Base-by-base conservation (phyloP, 1,140 invertebrate genomes). In the Callitettix versicolor region DNA sequence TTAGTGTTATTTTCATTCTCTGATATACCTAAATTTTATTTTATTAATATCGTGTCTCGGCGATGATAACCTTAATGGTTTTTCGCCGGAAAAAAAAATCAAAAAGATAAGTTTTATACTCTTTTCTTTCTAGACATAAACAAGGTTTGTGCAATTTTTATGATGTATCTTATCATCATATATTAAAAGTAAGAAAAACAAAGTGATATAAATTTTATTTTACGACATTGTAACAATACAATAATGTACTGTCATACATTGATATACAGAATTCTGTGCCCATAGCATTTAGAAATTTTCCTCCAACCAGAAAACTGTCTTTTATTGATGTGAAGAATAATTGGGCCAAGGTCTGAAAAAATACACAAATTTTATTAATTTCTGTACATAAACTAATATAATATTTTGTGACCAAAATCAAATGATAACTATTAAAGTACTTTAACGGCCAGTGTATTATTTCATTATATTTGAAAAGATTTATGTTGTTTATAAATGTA, bases 221-320 rank as follows among this genome's bases (percentile, higher is more conserved):
- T 4, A 30, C 9, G 9, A 30, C 26, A 30, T 3, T 30, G 26
- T 30, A 68, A 58, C 65, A 67, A 11, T 61, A 55, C 5, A 68
- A 57, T 34, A 65, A 40, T 17, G 59, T 61, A 20, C 58, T 63
- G 33, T 66, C 63, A 43, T 67, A 68, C n/a, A 64, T 41, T 9
- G 65, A 60, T 0, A 67, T 63, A 43, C 65, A 66, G 55, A 67
- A 68, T 34, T 55, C 56, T 1, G 61, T 59, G 20, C 66, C 66
- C 38, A 58, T 60, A 12, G 52, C 51, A 5, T 59, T 63, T 1
- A 67, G 52, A 57, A 68, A 68, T 56, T 53, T 56, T 38, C 65
- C 63, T 30, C 66, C 66, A 21, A 65, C 55, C 7, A 68, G 56
- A 57, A 68, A 53, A 14, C 50, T 58, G 54, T 68, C 65, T 51